Conservation (phyloP, 1,140 invertebrate genomes). For the Drosophila paulistorum region DNA sequence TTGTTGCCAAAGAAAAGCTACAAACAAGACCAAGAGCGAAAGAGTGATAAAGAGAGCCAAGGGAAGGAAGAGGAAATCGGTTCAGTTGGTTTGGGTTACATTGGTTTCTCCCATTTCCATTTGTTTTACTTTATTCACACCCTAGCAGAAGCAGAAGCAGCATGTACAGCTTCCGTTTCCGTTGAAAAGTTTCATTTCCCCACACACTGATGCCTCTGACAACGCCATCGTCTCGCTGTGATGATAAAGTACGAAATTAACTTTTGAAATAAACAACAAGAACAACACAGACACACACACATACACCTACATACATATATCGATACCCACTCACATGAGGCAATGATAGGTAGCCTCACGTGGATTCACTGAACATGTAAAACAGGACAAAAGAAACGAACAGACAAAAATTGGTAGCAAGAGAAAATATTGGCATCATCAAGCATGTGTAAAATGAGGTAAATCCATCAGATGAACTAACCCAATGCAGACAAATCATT, state of each 20-base stretch:
- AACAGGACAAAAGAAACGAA: constrained; percentile 37
- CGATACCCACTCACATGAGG: constrained; percentile 22
- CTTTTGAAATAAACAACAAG: constrained; percentile 76
- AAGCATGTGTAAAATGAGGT: constrained; percentile 11
- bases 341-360: constrained; percentile 7
- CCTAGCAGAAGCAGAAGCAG: constrained; percentile 43
- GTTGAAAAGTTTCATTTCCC: constrained; percentile 77
- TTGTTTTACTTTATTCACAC: constrained; percentile 79
- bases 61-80: neutral
- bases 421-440: constrained; percentile 18
- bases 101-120: constrained; percentile 49
- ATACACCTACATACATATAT: constrained; percentile 10
- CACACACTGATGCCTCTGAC: constrained; percentile 48
- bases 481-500: neutral
- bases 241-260: constrained; percentile 79
- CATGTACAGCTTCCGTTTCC: constrained; percentile 74
- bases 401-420: constrained; percentile 7
- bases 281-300: constrained; percentile 32
- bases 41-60: neutral
- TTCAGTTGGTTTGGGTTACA: constrained; percentile 14
- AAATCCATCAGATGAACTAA: neutral
- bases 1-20: constrained; percentile 72
- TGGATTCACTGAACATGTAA: constrained; percentile 38
- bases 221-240: constrained; percentile 31
- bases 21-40: neutral